Base-by-base conservation (phyloP, 2,888 invertebrate genomes). In the Thymelicus acteon region DNA sequence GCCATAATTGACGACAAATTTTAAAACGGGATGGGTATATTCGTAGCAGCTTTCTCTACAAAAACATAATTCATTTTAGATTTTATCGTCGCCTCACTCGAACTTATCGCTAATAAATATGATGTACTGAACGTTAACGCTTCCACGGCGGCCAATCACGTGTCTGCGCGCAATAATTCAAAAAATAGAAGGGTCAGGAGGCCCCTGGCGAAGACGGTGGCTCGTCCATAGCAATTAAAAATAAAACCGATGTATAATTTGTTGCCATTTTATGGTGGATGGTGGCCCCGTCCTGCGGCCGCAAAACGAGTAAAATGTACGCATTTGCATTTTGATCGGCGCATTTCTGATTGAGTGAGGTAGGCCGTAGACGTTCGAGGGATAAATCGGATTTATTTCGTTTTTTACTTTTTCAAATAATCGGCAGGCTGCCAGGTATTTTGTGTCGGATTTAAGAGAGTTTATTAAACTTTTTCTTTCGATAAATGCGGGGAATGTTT, bases 181-280 rank as follows among this genome's bases (percentile, higher is more conserved):
- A 90, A 64, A 90, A 89, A 90, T 90, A 85, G 90, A 89, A 90
- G 84, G 85, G 84, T 76, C 77, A 73, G 75, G 72, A 78, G 81
- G 86, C 91, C 90, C 82, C 87, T 82, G 90, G 91, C 90, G 78
- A 84, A 89, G 90, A 86, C 90, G 89, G 92, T 91, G 91, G 92
- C 91, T 87, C 86, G 85, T 84, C 83, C 87, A 79, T 86, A 85
- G 88, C 90, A 93, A 92, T 93, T 92, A 93, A 92, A 93, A 93
- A 93, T 91, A 91, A 92, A 91, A 88, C 86, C 84, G 82, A 84
- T 79, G 83, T 86, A 83, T 92, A 92, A 92, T 92, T 92, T 92
- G 92, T 90, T 87, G 86, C 85, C 87, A 89, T 88, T 88, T 91
- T 89, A 91, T 88, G 88, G 86, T 82, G 84, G 84, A 91, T 88